Percentiles rank a stretch among this genome's conserved stretches.
phyloP scores from a whole-genome alignment of 2,797 vertebrate species.

The Phaenicophaeus curvirostris region DNA sequence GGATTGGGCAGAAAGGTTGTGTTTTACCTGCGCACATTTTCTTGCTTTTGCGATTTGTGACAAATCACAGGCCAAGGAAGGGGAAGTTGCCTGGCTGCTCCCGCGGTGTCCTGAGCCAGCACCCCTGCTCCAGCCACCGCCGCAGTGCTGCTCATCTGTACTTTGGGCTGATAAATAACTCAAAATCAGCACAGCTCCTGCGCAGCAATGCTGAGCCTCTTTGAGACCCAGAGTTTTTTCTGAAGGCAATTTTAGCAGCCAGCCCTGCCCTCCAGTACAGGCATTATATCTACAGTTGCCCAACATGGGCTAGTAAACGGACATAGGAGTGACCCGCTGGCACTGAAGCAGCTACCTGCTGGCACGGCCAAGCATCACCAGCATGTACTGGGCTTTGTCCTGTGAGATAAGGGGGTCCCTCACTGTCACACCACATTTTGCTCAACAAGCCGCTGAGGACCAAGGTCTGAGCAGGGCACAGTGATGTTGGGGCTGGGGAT shows the following conservation, averaged over 20 bases:
- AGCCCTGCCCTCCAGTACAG: neutral
- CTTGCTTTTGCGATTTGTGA: neutral
- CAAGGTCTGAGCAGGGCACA: neutral
- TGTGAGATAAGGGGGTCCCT: rapidly evolving
- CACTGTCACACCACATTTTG: rapidly evolving
- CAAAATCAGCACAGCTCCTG: neutral
- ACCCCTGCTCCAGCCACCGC: neutral
- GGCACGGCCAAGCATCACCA: neutral
- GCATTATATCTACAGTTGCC: neutral
- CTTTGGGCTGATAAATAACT: neutral
- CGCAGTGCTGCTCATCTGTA: neutral
- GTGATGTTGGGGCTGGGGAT: neutral
- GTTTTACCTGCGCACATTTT: neutral
- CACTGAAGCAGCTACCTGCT: rapidly evolving
- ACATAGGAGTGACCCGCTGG: rapidly evolving
- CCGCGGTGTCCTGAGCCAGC: neutral
- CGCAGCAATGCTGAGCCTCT: neutral
- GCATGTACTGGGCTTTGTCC: rapidly evolving
- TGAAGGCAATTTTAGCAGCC: neutral
- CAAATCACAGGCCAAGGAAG: neutral
- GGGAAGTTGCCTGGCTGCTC: neutral
- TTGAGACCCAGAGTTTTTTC: neutral
- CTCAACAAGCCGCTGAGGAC: rapidly evolving
- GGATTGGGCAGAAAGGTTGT: neutral
- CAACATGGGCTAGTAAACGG: rapidly evolving